Evolutionary conservation across 2,888 invertebrate genomes (phyloP), one percentile per base, ranked within the genome.

Genomic region (Dasysyrphus albostriatus): DNA sequence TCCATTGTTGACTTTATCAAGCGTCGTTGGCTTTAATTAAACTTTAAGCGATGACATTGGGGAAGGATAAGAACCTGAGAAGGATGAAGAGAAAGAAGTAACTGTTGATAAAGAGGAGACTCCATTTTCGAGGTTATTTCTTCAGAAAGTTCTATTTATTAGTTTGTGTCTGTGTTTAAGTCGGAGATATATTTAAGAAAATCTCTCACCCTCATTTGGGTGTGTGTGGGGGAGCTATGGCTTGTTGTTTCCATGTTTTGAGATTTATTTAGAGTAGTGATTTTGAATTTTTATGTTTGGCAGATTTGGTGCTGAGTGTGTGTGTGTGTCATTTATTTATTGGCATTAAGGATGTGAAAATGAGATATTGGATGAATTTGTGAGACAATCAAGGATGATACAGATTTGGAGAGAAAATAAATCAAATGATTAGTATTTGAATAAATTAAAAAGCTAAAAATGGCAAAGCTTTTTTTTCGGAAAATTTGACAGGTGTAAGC

Each of bases 11-110:
- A 87, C 78, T 82, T 72, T 87, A 87, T 87, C 87, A 87, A 83
- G 83, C 83, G 77, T 83, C 83, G 87, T 83, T 87, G 83, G 78
- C 83, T 83, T 87, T 87, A 87, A 87, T 87, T 87, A 83, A 87
- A 83, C 78, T 83, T 87, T 79, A 87, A 83, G 78, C 78, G 87
- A 75, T 83, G 87, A 87, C 87, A 83, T 78, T 87, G 51, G 87
- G 49, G 37, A 67, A 67, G 78, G 87, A 83, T 72, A 78, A 76
- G 59, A 59, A 78, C 42, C 54, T 47, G 54, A 10, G 32, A 51
- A 34, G 32, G 32, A 32, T 54, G 54, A 39, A 54, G 39, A 10
- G 59, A 4, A 16, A 32, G 16, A 5, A 24, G 10, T 24, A 47
- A 37, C 19, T 44, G 73, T 56, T 56, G 61, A 42, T 59, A 42